Percentiles rank a stretch among this genome's conserved stretches.
phyloP scores from a whole-genome alignment of 2,797 vertebrate genomes.

The Capromys pilorides region DNA sequence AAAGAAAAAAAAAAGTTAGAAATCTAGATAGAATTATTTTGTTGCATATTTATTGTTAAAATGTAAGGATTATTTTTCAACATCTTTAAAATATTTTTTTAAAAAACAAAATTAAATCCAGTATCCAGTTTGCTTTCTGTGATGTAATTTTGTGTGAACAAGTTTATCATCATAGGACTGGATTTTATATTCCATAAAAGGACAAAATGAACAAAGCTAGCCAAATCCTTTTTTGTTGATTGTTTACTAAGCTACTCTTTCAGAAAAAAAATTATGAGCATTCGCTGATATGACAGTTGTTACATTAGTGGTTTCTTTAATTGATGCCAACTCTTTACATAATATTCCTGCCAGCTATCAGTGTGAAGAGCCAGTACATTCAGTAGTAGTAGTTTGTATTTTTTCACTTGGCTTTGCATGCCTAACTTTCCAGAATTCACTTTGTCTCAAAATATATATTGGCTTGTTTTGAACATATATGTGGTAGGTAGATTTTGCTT shows the following conservation, averaged over 20 bases:
- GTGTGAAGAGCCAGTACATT: background rate
- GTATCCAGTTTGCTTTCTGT: background rate
- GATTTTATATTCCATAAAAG: background rate
- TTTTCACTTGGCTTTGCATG: conserved; percentile 35
- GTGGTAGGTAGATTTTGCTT: conserved; percentile 35
- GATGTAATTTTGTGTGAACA: background rate
- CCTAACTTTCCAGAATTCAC: conserved; percentile 39
- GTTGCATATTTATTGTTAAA: conserved; percentile 46
- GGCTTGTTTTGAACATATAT: background rate
- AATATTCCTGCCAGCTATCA: background rate
- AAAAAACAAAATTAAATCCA: conserved; percentile 36
- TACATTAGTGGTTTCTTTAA: background rate
- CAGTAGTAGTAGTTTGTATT: background rate
- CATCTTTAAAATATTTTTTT: background rate
- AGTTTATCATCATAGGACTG: background rate
- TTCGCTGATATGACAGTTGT: background rate
- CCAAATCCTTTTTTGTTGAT: background rate
- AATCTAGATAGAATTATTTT: conserved; percentile 42
- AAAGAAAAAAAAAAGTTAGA: conserved; percentile 56
- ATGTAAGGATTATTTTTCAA: conserved; percentile 24
- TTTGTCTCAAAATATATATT: background rate
- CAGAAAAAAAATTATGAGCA: background rate
- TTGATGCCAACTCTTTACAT: background rate
- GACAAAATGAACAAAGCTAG: conserved; percentile 1
- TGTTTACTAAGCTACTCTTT: conserved; percentile 43